Evolutionary conservation across 1,140 invertebrate species (phyloP).

Genomic region (Aphidius ervi): DNA sequence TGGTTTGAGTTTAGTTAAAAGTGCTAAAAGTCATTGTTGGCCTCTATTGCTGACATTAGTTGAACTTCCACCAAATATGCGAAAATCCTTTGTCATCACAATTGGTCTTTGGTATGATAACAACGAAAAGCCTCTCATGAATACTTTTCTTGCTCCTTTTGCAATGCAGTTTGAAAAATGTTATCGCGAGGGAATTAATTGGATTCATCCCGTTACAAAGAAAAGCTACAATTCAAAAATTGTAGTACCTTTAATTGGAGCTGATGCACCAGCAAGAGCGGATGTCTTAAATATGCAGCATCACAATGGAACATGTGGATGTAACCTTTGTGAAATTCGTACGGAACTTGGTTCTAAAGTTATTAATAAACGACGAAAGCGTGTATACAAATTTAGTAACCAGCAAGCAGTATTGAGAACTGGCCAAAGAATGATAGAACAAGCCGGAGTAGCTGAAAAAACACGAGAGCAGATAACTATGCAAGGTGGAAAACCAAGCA

Average conservation of each 20-base stretch:
- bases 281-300: slow-evolving; percentile 30
- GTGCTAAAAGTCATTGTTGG: slow-evolving; percentile 24
- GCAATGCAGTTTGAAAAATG: slow-evolving; percentile 21
- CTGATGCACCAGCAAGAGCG: slow-evolving; percentile 31
- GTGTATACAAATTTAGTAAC: too few species aligned
- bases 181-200: slow-evolving; percentile 25
- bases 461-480: too few species aligned
- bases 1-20: slow-evolving; percentile 23
- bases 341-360: slow-evolving; percentile 6
- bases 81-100: slow-evolving; percentile 23
- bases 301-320: slow-evolving; percentile 25
- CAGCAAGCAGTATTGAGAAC: too few species aligned
- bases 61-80: slow-evolving; percentile 22
- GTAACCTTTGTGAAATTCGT: slow-evolving; percentile 30
- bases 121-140: slow-evolving; percentile 21
- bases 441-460: too few species aligned
- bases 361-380: too few species aligned
- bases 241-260: slow-evolving; percentile 26
- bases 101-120: slow-evolving; percentile 25
- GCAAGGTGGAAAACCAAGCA: too few species aligned
- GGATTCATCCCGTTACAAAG: slow-evolving; percentile 25
- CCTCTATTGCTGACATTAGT: slow-evolving; percentile 25
- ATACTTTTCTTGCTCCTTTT: slow-evolving; percentile 28
- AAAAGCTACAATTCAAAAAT: slow-evolving; percentile 20
- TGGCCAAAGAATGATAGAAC: too few species aligned